Evolutionary conservation across 2,797 vertebrate species (phyloP).

Genomic region (Tolypeutes matacus): DNA sequence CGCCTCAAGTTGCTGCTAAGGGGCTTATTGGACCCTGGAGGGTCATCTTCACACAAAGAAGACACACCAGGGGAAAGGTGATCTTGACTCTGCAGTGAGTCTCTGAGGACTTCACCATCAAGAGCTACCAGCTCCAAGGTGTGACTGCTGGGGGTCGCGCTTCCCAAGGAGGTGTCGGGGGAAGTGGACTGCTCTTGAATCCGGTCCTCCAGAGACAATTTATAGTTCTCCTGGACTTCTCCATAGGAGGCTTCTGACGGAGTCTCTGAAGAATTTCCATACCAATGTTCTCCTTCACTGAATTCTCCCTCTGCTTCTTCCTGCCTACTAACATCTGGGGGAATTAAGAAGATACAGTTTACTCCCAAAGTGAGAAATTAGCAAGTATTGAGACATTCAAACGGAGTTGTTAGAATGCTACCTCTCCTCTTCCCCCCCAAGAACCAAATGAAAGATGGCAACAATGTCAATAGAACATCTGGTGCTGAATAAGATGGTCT

Average conservation of each 20-base stretch:
- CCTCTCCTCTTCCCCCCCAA: slow-evolving; percentile 41
- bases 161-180: slow-evolving; percentile 95
- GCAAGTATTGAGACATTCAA: slow-evolving; percentile 7
- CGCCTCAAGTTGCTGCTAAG: slow-evolving; percentile 97
- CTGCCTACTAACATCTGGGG: slow-evolving; percentile 95
- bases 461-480: neutral
- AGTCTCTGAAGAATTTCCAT: slow-evolving; percentile 94
- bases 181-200: slow-evolving; percentile 93
- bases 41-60: slow-evolving; percentile 94
- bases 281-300: slow-evolving; percentile 97
- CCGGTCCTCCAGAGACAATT: slow-evolving; percentile 90
- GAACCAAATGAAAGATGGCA: neutral
- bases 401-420: neutral
- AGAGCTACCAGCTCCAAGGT: slow-evolving; percentile 93
- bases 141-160: slow-evolving; percentile 94
- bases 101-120: slow-evolving; percentile 90
- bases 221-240: slow-evolving; percentile 95
- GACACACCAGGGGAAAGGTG: slow-evolving; percentile 95
- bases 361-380: slow-evolving; percentile 73
- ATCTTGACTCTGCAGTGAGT: slow-evolving; percentile 92
- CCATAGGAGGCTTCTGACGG: slow-evolving; percentile 96
- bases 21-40: slow-evolving; percentile 94
- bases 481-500: neutral
- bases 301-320: slow-evolving; percentile 93
- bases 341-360: slow-evolving; percentile 82